Evolutionary conservation across 2,797 vertebrate genomes (phyloP).

Genomic region (Poecilia picta): DNA sequence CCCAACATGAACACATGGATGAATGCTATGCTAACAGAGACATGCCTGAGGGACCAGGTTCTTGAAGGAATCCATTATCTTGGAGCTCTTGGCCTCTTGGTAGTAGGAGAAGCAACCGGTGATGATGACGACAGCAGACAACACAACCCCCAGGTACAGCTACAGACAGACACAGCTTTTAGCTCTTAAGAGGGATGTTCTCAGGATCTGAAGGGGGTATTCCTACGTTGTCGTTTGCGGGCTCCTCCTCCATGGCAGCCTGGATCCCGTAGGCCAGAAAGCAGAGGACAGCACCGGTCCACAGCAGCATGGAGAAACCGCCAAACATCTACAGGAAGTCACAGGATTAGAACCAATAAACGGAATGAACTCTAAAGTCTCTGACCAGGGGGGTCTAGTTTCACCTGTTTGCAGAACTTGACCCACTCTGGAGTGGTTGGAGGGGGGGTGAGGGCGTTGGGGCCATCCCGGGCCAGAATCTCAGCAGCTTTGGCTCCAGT

Average conservation of each 20-base stretch:
- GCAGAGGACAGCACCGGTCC: slow-evolving; percentile 96
- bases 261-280: slow-evolving; percentile 92
- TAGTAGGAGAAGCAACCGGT: slow-evolving; percentile 98
- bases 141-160: slow-evolving; percentile 92
- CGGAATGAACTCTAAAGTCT: neutral
- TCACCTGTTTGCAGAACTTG: slow-evolving; percentile 91
- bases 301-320: slow-evolving; percentile 94
- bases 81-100: slow-evolving; percentile 98
- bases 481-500: slow-evolving; percentile 86
- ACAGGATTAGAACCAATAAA: neutral
- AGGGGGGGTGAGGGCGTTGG: slow-evolving; percentile 92
- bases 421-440: slow-evolving; percentile 97
- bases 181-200: neutral
- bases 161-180: slow-evolving; percentile 46
- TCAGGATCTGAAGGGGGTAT: neutral
- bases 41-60: slow-evolving; percentile 95
- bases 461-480: slow-evolving; percentile 91
- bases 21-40: neutral
- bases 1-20: neutral
- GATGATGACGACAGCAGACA: slow-evolving; percentile 95
- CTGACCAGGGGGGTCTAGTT: too few relatives aligned
- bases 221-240: slow-evolving; percentile 90
- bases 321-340: slow-evolving; percentile 86
- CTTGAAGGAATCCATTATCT: slow-evolving; percentile 99
- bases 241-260: slow-evolving; percentile 86